These are phyloP conservation scores for Carapus acus DNA, from an alignment of 2,797 vertebrate species.

Conservation along the genomic window DNA sequence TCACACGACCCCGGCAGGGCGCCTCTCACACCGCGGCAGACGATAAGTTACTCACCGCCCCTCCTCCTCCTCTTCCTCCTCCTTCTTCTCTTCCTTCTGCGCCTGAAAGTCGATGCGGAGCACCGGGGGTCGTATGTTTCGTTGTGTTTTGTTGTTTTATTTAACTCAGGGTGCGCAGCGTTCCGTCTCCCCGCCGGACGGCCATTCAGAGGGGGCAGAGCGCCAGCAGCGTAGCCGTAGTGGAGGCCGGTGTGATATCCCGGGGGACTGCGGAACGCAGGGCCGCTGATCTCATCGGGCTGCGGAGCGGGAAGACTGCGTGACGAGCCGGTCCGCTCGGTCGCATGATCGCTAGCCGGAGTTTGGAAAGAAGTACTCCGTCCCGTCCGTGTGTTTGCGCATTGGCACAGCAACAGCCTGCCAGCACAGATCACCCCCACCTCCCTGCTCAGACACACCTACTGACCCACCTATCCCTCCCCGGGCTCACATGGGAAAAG, in stretches of 20 bases:
- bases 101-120: conserved; percentile 66
- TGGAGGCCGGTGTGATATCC: conserved; percentile 68
- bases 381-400: conserved; percentile 59
- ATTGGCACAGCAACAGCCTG: conserved; percentile 63
- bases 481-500: conserved; percentile 31
- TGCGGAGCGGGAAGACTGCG: conserved; percentile 59
- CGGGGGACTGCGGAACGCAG: conserved; percentile 68
- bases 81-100: conserved; percentile 75
- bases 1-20: conserved; percentile 59
- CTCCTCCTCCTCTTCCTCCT: no score
- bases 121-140: no score
- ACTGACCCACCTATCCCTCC: no score
- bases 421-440: conserved; percentile 10
- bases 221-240: conserved; percentile 73
- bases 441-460: no score
- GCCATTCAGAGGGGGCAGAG: conserved; percentile 83
- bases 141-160: no score
- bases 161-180: conserved; percentile 60
- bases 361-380: conserved; percentile 61
- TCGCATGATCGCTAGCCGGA: conserved; percentile 65
- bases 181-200: conserved; percentile 64
- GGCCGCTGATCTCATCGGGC: conserved; percentile 64
- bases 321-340: conserved; percentile 66
- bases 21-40: conserved; percentile 45
- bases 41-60: no score